phyloP scores from a whole-genome alignment of 30 jellyfish, hydroid and myxozoan species.

The Aurelia aurita complex sp. Pacific region DNA sequence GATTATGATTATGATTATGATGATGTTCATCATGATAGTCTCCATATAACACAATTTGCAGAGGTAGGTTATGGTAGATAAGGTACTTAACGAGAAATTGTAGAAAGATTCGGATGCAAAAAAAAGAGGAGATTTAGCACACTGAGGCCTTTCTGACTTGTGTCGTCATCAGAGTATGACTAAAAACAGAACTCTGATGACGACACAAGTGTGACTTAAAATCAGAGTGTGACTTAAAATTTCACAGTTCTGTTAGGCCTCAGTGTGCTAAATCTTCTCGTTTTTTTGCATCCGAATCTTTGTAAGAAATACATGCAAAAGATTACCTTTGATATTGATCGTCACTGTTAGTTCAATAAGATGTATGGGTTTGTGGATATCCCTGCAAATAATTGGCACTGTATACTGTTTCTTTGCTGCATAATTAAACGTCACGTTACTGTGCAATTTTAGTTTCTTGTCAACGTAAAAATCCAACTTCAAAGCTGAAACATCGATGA shows the following conservation, averaged over 20 bases:
- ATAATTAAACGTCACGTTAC: slow-evolving; percentile 32
- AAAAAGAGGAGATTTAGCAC: no score
- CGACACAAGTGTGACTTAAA: no score
- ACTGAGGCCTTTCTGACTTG: no score
- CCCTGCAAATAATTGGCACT: slow-evolving; percentile 64
- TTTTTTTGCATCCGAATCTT: not conserved
- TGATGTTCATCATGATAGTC: no score
- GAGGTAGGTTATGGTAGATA: not conserved
- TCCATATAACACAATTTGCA: not conserved
- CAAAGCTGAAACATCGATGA: slow-evolving; percentile 17
- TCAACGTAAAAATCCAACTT: slow-evolving; percentile 26
- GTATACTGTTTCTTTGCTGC: slow-evolving; percentile 13
- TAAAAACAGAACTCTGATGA: no score
- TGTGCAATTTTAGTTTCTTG: slow-evolving; percentile 18
- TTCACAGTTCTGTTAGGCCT: no score
- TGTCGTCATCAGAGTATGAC: no score
- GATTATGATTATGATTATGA: no score
- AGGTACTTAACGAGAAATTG: no score
- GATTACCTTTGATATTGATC: slow-evolving; percentile 38
- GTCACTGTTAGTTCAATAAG: slow-evolving; percentile 17
- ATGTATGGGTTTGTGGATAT: slow-evolving; percentile 34
- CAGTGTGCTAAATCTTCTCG: no score
- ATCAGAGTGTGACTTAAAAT: no score
- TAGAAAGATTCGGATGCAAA: no score
- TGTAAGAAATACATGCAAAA: not conserved